Base-by-base conservation (phyloP, 2,113 vertebrate genomes). In the Larimichthys crocea region DNA sequence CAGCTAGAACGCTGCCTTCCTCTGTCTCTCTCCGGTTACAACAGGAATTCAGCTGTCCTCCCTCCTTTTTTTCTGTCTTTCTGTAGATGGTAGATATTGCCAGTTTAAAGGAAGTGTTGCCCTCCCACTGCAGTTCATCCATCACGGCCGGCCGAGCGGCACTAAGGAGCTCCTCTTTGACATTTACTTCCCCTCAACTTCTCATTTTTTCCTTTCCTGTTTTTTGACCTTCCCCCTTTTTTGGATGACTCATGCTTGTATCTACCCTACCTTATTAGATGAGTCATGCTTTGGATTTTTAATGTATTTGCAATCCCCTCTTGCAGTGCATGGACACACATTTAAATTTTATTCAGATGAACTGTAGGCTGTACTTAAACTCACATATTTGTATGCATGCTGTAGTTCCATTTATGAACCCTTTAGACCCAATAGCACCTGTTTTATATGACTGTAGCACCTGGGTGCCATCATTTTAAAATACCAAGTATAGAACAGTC, bases 81-180 rank as follows among this genome's bases (percentile, higher is more conserved):
- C 63, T 78, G 61, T 75, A 64, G 53, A 83, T 29, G 44, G 49
- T 62, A 72, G 80, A 89, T 81, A 44, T 73, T 73, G 74, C 79
- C 55, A 49, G 61, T 73, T 68, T 64, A 64, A 84, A 71, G 76
- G 40, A 80, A 77, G 82, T 69, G 56, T 65, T 88, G 74, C 76
- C 83, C 91, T 90, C 84, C 76, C 76, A 88, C 78, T 49, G 11
- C 62, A 86, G 80, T 90, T 76, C 79, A 89, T 92, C 81, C 83
- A 86, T 92, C 91, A 92, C 31, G 57, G 66, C 66, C 70, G 69
- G 63, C 66, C 80, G 16, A 15, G 69, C 68, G 61, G 70, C 75
- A 59, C 74, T 74, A 74, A 78, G 81, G 62, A 85, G 67, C 84
- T 85, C 79, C 46, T 74, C 10, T 83, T 84, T 92, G 83, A 89